phyloP scores from a whole-genome alignment of 2,113 vertebrate genomes.

The Syngnathoides biaculeatus region DNA sequence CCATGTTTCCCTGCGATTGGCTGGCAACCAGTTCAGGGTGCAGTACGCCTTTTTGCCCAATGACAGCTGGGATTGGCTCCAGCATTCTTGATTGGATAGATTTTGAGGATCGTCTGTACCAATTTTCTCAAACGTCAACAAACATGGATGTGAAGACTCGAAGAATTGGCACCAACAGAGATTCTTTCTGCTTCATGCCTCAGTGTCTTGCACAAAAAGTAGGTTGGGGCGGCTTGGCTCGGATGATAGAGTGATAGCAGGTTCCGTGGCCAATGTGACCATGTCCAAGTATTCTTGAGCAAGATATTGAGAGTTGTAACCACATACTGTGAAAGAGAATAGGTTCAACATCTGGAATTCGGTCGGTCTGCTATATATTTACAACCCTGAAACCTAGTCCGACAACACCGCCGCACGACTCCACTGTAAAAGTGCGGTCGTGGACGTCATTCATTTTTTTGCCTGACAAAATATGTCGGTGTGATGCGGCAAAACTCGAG shows the following conservation, averaged over 20 bases:
- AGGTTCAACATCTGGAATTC: neutral
- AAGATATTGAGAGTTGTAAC: neutral
- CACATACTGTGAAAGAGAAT: neutral
- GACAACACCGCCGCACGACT: neutral
- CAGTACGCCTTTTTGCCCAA: no score
- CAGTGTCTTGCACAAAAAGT: neutral
- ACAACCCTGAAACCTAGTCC: neutral
- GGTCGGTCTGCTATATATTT: neutral
- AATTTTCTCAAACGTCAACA: no score
- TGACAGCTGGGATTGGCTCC: no score
- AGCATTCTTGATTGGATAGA: no score
- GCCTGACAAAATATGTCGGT: neutral
- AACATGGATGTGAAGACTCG: no score
- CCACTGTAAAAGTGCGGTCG: neutral
- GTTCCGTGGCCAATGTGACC: neutral
- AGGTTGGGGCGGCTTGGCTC: neutral
- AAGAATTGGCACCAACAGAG: neutral
- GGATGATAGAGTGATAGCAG: neutral
- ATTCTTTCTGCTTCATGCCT: conserved; percentile 33
- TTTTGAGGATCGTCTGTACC: no score
- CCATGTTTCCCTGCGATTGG: no score
- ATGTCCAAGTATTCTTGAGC: neutral
- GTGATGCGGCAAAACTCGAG: neutral
- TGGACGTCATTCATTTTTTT: neutral
- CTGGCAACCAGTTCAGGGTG: no score